A percentile compares a stretch with the other conserved stretches of the same genome.
Evolutionary conservation across 1,140 invertebrate species (phyloP).

Genomic region (Procambarus clarkii): DNA sequence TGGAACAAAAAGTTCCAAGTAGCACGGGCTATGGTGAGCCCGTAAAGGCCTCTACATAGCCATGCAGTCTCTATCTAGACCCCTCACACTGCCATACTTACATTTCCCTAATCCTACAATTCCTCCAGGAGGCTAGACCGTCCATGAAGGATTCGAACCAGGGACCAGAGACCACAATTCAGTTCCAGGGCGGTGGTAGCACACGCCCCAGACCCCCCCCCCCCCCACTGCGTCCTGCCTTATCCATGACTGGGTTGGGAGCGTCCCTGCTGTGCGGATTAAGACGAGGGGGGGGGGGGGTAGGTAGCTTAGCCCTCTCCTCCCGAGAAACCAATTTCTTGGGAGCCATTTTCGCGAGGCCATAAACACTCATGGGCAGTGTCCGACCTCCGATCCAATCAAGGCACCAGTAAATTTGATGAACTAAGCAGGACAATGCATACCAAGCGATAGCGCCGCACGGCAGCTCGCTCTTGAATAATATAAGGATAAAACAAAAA

Average conservation of each 20-base stretch:
- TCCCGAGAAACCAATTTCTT: conserved; percentile 56
- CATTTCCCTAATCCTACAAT: too few species aligned
- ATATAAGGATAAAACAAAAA: conserved; percentile 23
- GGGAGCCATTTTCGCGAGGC: conserved; percentile 41
- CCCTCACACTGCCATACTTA: too few species aligned
- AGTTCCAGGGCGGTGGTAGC: neutral
- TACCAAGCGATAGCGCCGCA: conserved; percentile 6
- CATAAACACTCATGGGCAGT: conserved; percentile 29
- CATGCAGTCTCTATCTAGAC: too few species aligned
- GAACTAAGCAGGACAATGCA: conserved; percentile 29
- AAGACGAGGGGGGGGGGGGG: conserved; percentile 15
- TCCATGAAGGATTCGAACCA: too few species aligned
- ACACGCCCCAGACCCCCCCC: neutral
- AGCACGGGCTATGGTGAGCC: too few species aligned
- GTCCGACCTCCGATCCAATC: conserved; percentile 48
- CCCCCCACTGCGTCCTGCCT: neutral
- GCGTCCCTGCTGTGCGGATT: conserved; percentile 14
- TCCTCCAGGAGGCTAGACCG: too few species aligned
- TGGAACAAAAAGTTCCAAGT: too few species aligned
- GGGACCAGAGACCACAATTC: too few species aligned
- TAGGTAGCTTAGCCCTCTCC: neutral
- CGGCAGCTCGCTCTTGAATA: conserved; percentile 8
- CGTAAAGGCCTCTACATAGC: too few species aligned
- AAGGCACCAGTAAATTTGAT: conserved; percentile 48
- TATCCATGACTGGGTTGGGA: neutral